phyloP scores from a whole-genome alignment of 2,797 vertebrate species.

The Enteromius argenteus region DNA sequence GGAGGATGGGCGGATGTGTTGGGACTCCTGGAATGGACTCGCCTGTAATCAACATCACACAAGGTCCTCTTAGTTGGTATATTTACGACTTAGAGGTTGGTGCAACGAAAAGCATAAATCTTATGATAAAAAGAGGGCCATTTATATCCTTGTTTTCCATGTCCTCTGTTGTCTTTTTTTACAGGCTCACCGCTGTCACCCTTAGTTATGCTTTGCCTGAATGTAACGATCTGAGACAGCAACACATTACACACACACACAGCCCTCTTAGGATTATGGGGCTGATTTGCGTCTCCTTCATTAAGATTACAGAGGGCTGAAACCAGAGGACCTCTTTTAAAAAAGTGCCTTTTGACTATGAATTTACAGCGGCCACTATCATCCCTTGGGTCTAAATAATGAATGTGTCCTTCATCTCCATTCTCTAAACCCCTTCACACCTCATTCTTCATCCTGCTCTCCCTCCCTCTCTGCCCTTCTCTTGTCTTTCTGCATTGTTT shows the following conservation, averaged over 20 bases:
- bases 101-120: background rate
- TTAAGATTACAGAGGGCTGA: constrained; percentile 31
- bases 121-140: background rate
- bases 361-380: constrained; percentile 36
- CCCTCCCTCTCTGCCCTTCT: constrained; percentile 20
- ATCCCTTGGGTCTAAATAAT: constrained; percentile 56
- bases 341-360: constrained; percentile 43
- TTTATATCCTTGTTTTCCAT: constrained; percentile 26
- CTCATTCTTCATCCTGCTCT: constrained; percentile 39
- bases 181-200: constrained; percentile 45
- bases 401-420: constrained; percentile 47
- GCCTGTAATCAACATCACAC: constrained; percentile 72
- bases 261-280: constrained; percentile 14
- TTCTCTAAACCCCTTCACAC: constrained; percentile 25
- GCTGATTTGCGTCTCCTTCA: constrained; percentile 32
- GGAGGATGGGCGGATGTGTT: constrained; percentile 92
- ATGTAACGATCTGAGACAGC: constrained; percentile 4
- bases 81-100: background rate
- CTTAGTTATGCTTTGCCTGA: constrained; percentile 38
- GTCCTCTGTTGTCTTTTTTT: constrained; percentile 18
- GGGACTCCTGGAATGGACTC: constrained; percentile 94
- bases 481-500: constrained; percentile 38
- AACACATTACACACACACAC: constrained; percentile 31
- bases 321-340: constrained; percentile 37
- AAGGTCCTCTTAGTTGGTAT: background rate